Conservation (phyloP, 2,113 vertebrate genomes). For the Sorex fumeus region DNA sequence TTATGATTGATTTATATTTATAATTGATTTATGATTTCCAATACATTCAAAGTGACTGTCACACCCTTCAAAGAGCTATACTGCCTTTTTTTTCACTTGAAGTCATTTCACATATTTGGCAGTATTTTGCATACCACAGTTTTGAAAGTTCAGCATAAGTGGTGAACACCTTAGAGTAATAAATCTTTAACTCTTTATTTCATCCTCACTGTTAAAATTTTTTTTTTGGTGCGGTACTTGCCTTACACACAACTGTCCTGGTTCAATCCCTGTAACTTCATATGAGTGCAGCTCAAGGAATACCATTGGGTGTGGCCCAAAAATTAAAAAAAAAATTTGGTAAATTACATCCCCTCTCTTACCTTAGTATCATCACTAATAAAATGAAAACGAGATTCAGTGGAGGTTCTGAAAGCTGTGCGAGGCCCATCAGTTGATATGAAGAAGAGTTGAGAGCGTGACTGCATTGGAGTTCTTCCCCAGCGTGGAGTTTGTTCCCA, state of each 20-base stretch:
- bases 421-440: background rate
- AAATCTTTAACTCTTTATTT: background rate
- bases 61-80: background rate
- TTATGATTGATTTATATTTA: background rate
- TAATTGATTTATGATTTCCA: background rate
- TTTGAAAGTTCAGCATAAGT: background rate
- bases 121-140: fast-evolving
- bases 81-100: background rate
- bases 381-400: background rate
- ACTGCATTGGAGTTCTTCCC: fast-evolving
- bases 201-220: background rate
- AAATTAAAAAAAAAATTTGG: background rate
- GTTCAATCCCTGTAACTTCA: too few relatives aligned
- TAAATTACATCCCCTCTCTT: background rate
- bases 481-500: too few relatives aligned
- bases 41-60: background rate
- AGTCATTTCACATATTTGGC: background rate
- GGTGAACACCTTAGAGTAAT: background rate
- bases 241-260: too few relatives aligned
- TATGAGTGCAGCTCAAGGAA: too few relatives aligned
- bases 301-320: too few relatives aligned
- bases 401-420: background rate
- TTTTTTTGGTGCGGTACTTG: too few relatives aligned
- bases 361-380: background rate
- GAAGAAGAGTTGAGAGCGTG: background rate